Evolutionary conservation across 2,797 vertebrate genomes (phyloP).

Genomic region (Apogon talboti): DNA sequence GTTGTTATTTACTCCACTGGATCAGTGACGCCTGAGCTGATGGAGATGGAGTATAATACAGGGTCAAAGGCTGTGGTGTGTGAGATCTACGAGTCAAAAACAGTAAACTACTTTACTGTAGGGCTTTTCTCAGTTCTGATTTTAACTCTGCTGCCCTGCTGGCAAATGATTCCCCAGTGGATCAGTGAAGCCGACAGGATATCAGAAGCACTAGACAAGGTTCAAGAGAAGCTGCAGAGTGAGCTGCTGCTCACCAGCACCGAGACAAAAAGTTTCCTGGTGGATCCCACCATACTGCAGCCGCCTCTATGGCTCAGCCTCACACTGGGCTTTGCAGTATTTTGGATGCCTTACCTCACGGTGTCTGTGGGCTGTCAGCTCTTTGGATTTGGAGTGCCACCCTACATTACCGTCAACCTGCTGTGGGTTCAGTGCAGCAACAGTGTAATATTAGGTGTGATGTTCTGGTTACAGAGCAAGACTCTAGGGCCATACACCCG

Average conservation of each 20-base stretch:
- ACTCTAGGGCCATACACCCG: conserved; percentile 44
- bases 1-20: conserved; percentile 47
- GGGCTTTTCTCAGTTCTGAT: conserved; percentile 27
- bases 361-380: conserved; percentile 45
- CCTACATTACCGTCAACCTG: conserved; percentile 77
- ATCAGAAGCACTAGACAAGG: conserved; percentile 9
- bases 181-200: conserved; percentile 52
- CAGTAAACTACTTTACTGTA: conserved; percentile 38
- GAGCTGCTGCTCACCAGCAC: conserved; percentile 22
- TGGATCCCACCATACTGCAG: neutral
- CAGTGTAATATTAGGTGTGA: conserved; percentile 67
- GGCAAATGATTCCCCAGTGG: conserved; percentile 56
- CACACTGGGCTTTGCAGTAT: conserved; percentile 62
- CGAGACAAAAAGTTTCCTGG: neutral
- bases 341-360: conserved; percentile 77
- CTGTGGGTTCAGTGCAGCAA: conserved; percentile 81
- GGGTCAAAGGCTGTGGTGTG: conserved; percentile 52
- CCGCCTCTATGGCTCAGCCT: conserved; percentile 72
- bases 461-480: conserved; percentile 72
- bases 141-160: conserved; percentile 60
- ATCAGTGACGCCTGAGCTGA: conserved; percentile 8
- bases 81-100: conserved; percentile 49
- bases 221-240: conserved; percentile 27
- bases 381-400: conserved; percentile 61
- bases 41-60: neutral